phyloP scores from a whole-genome alignment of 2,113 vertebrate species.

The Tyto alba region DNA sequence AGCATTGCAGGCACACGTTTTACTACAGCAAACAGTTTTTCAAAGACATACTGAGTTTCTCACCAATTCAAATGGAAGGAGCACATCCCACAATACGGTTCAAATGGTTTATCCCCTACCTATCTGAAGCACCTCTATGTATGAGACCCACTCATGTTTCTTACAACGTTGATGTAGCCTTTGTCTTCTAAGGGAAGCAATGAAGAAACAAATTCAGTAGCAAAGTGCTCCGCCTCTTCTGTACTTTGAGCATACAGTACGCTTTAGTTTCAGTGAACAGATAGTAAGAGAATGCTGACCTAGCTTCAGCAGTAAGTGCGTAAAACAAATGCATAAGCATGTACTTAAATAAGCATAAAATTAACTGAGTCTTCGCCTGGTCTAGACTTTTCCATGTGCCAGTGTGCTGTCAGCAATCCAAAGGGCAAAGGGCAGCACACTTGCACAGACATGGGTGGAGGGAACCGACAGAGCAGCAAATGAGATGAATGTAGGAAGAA shows the following conservation, averaged over 20 bases:
- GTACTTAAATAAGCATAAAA: background rate
- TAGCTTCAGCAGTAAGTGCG: background rate
- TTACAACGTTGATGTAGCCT: background rate
- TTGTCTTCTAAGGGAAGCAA: background rate
- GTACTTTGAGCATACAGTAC: background rate
- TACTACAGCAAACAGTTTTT: background rate
- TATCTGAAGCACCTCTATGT: background rate
- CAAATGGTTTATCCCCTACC: background rate
- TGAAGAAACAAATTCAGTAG: background rate
- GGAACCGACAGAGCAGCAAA: background rate
- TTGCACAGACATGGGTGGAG: background rate
- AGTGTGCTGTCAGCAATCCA: background rate
- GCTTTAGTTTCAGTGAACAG: background rate
- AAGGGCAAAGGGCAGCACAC: background rate
- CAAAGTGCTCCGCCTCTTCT: background rate
- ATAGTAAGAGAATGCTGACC: background rate
- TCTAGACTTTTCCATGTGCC: background rate
- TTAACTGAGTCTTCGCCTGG: background rate
- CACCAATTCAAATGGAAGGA: background rate
- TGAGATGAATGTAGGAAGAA: background rate
- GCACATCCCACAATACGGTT: background rate
- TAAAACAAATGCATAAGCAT: background rate
- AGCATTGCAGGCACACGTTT: background rate
- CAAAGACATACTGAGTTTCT: background rate
- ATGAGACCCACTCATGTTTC: background rate